phyloP scores from a whole-genome alignment of 2,797 vertebrate species.

The Macrochelys suwanniensis region DNA sequence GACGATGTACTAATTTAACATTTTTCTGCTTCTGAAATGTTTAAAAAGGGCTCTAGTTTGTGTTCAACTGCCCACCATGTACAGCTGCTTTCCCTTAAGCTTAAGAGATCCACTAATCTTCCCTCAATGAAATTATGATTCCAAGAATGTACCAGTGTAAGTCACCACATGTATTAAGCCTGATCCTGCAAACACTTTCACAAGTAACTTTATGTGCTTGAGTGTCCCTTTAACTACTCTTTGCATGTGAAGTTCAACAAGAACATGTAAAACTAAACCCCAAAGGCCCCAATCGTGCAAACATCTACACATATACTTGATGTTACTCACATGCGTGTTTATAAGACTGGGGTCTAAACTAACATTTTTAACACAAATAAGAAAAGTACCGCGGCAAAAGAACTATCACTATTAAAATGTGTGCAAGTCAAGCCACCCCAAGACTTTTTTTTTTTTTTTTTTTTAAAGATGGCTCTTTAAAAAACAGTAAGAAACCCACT shows the following conservation, averaged over 20 bases:
- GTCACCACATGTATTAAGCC: neutral
- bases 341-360: neutral
- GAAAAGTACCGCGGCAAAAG: neutral
- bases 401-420: neutral
- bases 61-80: neutral
- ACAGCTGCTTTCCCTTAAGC: neutral
- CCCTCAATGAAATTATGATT: neutral
- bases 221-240: neutral
- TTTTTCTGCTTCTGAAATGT: neutral
- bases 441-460: neutral
- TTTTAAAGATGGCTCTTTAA: neutral
- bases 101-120: neutral
- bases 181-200: neutral
- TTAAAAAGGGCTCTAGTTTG: neutral
- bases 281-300: neutral
- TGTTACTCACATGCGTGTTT: neutral
- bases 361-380: neutral
- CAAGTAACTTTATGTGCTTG: neutral
- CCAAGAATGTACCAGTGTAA: too few relatives aligned
- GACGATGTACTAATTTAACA: neutral
- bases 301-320: neutral
- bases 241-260: neutral
- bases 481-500: neutral
- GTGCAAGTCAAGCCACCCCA: neutral
- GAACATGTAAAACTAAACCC: neutral